phyloP scores from a whole-genome alignment of 2,888 invertebrate genomes.

The Cephus pulcher region DNA sequence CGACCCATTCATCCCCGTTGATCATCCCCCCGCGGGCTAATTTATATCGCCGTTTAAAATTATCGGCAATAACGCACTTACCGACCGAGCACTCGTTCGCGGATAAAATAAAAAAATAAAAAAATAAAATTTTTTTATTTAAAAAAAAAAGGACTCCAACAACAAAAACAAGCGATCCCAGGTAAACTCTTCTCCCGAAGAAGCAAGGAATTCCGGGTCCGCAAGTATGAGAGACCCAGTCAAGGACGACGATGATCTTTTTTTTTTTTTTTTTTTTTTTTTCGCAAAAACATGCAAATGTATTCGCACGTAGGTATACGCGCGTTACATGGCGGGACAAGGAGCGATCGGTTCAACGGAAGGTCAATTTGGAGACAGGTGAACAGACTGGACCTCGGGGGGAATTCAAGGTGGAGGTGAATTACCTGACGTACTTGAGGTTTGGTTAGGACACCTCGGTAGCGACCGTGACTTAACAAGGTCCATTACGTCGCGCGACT shows the following conservation, averaged over 20 bases:
- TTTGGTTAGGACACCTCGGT: constrained; percentile 40
- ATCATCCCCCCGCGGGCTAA: not conserved
- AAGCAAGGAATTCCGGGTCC: constrained; percentile 39
- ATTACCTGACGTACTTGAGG: constrained; percentile 53
- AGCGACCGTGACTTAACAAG: constrained; percentile 46
- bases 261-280: no score
- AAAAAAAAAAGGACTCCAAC: not conserved
- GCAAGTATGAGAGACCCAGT: constrained; percentile 35
- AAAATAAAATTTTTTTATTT: not conserved
- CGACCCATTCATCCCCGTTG: not conserved
- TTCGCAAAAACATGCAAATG: constrained; percentile 57
- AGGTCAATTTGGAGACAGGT: constrained; percentile 53
- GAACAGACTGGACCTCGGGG: constrained; percentile 29
- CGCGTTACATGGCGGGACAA: constrained; percentile 27
- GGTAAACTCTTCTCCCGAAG: constrained; percentile 26
- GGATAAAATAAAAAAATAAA: not conserved
- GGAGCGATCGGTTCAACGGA: constrained; percentile 25
- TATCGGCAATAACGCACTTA: not conserved
- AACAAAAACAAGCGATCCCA: constrained; percentile 15
- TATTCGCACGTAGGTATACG: constrained; percentile 44
- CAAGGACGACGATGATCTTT: constrained; percentile 54
- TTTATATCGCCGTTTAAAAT: not conserved
- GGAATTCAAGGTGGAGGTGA: constrained; percentile 49
- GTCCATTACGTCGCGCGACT: constrained; percentile 26
- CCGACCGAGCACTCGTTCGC: not conserved